Evolutionary conservation across 2,113 vertebrate genomes (phyloP), one percentile per base, ranked within the genome.

Genomic region (Macroglossus sobrinus): DNA sequence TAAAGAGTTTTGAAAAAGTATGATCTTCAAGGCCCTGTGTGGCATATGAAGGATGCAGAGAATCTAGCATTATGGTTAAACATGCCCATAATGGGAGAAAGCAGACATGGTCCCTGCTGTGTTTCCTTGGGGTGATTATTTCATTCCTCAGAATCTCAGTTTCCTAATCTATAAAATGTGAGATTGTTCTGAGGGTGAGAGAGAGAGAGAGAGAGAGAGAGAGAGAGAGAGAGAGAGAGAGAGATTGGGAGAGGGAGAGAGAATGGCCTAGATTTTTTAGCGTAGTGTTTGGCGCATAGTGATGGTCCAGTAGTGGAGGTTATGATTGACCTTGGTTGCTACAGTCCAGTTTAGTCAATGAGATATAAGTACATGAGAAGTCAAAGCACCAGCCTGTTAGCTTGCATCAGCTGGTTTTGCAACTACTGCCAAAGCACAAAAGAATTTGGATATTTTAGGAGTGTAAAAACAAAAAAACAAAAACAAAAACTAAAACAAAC

Each of bases 371-470:
- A 16, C 75, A 35, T 0, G 21, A 64, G 69, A 85, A 81, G n/a
- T 33, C 69, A 72, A 64, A 12, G 53, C 45, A 11, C 61, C 22
- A 14, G 9, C 63, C 10, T 50, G 5, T 43, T 28, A 33, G 63
- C 28, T 59, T 75, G 5, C 4, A 2, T 76, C 50, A 78, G 69
- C 64, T 21, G 5, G 16, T n/a, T 24, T 50, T 66, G 22, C 63
- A 18, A 33, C 40, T 3, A 10, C 76, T 89, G 66, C 66, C 35
- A 75, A 69, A 35, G 59, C 24, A 15, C 74, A 75, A 72, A 76
- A 59, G 22, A 92, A 64, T 22, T 21, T 81, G 89, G 50, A 11
- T 84, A 90, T 35, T 94, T 94, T 66, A 94, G 69, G 71, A 94
- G 16, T 50, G 50, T 50, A 50, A 50, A 50, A 26, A 64, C 53